Evolutionary conservation across 2,888 invertebrate genomes (phyloP).

Genomic region (Leucoptera coffeella): DNA sequence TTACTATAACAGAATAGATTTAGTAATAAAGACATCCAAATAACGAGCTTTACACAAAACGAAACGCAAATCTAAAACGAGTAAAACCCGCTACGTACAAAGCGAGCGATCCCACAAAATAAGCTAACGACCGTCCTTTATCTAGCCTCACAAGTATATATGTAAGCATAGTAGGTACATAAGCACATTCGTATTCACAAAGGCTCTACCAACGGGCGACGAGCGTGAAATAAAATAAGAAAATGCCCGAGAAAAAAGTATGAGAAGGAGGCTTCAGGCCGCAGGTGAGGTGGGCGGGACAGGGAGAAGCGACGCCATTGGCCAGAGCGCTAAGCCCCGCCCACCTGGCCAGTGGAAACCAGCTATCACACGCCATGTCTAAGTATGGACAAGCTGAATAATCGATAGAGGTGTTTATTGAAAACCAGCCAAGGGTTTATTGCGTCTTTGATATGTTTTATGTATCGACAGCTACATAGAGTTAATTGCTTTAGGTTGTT

Average conservation of each 20-base stretch:
- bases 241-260: constrained; percentile 51
- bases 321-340: constrained; percentile 43
- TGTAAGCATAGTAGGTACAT: too few relatives aligned
- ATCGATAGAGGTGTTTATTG: constrained; percentile 55
- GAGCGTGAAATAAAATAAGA: constrained; percentile 50
- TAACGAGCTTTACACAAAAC: too few relatives aligned
- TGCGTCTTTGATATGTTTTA: constrained; percentile 50
- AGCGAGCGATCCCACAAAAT: too few relatives aligned
- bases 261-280: constrained; percentile 43
- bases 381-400: constrained; percentile 52
- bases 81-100: too few relatives aligned
- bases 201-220: constrained; percentile 44
- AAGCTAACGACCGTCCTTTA: too few relatives aligned
- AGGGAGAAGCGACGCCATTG: constrained; percentile 38
- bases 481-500: too few relatives aligned
- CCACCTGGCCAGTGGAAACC: constrained; percentile 11
- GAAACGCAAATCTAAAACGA: too few relatives aligned
- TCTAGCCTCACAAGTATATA: too few relatives aligned
- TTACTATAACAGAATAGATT: too few relatives aligned
- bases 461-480: too few relatives aligned
- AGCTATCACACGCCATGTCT: constrained; percentile 26
- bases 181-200: constrained; percentile 52
- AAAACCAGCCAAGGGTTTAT: constrained; percentile 48
- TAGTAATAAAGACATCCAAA: too few relatives aligned
- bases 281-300: constrained; percentile 50